Evolutionary conservation across 2,888 invertebrate species (phyloP), one percentile per base, ranked within the genome.

Genomic region (Aspidiotus destructor): DNA sequence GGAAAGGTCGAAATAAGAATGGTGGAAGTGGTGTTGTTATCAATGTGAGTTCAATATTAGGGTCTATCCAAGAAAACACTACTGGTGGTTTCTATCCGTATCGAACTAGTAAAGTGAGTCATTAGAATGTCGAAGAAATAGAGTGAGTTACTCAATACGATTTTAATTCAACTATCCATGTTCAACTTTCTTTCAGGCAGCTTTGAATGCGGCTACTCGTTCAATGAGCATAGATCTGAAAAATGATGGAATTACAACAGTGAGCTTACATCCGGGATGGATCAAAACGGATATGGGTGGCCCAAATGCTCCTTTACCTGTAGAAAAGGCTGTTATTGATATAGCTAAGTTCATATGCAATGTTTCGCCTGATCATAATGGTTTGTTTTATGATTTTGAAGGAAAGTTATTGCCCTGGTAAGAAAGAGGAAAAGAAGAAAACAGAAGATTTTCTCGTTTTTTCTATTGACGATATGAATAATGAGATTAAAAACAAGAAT

Each of bases 221-320:
- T 89, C 90, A 0, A 82, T 94, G 82, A 87, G 89, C 74, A 76
- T 88, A 8, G 94, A 95, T 77, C 80, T 94, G 71, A 85, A 85
- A 75, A 81, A 82, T 53, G 84, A 87, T 73, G 83, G 85, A 58
- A 91, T 95, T 72, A 75, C 92, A 16, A 88, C 86, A 1, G 81
- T 86, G 0, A 82, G 75, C 68, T 76, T 95, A 70, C 93, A 94
- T 79, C 94, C 94, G 0, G 94, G 94, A 2, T 94, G 93, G 94
- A 92, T 94, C 8, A 85, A 86, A 76, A 95, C 94, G 0, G 87
- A 87, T 72, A 87, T 94, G 89, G 94, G 94, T 7, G 93, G 94
- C 7, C 78, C 81, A 53, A 85, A 84, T 72, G 94, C 93, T 0
- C 86, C 86, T 0, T 78, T 92, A 44, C 85, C 86, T 64, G 79